These are phyloP conservation scores for Sebastes iracundus DNA, from an alignment of 2,797 vertebrate species.

Conservation along the genomic window DNA sequence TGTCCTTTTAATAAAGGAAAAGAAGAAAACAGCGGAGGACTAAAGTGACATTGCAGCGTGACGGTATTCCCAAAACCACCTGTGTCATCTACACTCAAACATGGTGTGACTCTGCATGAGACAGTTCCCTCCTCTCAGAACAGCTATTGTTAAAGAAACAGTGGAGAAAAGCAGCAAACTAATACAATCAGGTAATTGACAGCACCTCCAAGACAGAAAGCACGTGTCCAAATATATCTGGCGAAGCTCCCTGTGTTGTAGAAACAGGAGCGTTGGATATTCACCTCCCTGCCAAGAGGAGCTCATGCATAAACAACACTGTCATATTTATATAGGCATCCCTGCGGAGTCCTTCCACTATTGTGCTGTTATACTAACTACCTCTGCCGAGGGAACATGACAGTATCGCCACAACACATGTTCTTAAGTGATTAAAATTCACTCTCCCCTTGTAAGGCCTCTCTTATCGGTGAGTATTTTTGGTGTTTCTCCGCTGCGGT, in stretches of 20 bases:
- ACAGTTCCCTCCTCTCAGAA: slow-evolving; percentile 18
- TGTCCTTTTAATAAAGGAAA: slow-evolving; percentile 14
- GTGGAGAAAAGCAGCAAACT: slow-evolving; percentile 35
- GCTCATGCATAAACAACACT: slow-evolving; percentile 81
- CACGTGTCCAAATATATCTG: slow-evolving; percentile 51
- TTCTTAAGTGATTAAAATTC: slow-evolving; percentile 78
- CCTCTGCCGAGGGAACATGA: slow-evolving; percentile 73
- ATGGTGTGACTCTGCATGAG: slow-evolving; percentile 9
- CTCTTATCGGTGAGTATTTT: slow-evolving; percentile 67
- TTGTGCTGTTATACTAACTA: slow-evolving; percentile 74
- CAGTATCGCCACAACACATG: slow-evolving; percentile 78
- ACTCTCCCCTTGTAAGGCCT: slow-evolving; percentile 55
- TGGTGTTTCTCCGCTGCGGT: slow-evolving; percentile 46
- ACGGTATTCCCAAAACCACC: slow-evolving; percentile 2
- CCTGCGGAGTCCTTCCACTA: slow-evolving; percentile 61
- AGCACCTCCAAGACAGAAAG: slow-evolving; percentile 37
- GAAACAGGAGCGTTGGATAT: slow-evolving; percentile 58
- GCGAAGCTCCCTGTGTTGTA: slow-evolving; percentile 46
- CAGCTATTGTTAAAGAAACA: slow-evolving; percentile 26
- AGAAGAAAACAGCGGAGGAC: neutral
- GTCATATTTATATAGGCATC: slow-evolving; percentile 78
- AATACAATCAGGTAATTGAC: slow-evolving; percentile 55
- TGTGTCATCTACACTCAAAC: slow-evolving; percentile 1
- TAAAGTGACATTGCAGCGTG: neutral
- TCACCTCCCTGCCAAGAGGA: slow-evolving; percentile 68